Conservation (phyloP, 2,797 vertebrate genomes). For the Cynopterus sphinx region DNA sequence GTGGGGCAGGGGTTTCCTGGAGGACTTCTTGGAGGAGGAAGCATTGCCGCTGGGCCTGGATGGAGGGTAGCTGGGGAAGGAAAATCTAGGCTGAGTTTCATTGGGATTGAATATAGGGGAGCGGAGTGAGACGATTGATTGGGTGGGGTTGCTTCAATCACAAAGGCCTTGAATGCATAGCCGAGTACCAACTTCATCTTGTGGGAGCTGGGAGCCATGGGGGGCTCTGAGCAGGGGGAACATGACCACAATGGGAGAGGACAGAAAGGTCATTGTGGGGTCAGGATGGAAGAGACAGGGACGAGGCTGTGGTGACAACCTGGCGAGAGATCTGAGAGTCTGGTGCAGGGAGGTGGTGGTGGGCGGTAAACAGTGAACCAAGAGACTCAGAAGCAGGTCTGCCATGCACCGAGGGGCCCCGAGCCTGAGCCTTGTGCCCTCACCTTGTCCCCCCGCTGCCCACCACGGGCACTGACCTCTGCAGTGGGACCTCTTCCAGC, state of each 20-base stretch:
- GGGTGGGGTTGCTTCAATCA: background rate
- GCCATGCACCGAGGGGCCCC: background rate
- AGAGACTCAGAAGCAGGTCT: background rate
- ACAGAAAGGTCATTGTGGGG: background rate
- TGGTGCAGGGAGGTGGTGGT: background rate
- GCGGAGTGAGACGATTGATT: background rate
- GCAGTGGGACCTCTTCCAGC: slow-evolving; percentile 84
- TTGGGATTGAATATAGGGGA: background rate
- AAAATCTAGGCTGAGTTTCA: background rate
- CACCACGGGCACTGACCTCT: slow-evolving; percentile 80
- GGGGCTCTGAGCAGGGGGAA: background rate
- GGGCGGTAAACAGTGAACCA: background rate
- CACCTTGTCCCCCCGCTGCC: background rate
- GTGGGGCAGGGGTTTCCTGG: background rate
- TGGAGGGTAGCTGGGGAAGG: background rate
- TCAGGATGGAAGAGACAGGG: background rate
- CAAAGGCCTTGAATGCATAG: background rate
- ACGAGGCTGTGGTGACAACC: background rate
- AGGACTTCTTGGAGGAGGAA: slow-evolving; percentile 59
- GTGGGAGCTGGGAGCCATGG: background rate
- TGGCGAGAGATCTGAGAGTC: background rate
- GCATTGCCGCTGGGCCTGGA: background rate
- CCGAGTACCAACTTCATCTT: background rate
- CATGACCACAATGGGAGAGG: background rate
- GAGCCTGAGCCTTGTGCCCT: background rate